Base-by-base conservation (phyloP, 2,797 vertebrate genomes). In the Aythya fuligula region DNA sequence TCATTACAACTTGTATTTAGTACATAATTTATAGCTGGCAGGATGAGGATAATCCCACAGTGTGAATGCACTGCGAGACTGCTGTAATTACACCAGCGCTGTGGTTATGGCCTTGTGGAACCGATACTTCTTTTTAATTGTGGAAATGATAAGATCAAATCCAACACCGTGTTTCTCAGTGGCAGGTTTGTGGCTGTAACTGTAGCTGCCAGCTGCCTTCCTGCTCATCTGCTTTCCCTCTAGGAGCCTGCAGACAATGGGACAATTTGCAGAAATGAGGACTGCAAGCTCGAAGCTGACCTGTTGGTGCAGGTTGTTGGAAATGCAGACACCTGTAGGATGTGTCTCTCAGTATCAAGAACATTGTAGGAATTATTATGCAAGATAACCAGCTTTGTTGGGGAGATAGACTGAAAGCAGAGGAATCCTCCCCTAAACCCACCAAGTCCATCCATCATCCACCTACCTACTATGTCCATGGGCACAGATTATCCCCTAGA, bases 1-100 rank as follows among this genome's bases (percentile, higher is more conserved):
- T 97, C 97, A 97, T 97, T 95, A 96, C 79, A 94, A 94, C 97
- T 73, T 38, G n/a, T 85, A 81, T 96, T 97, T 95, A 95, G 95
- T 94, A 80, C 84, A 94, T 98, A 97, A 97, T 98, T 98, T 98
- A 97, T 97, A 97, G 94, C 96, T 96, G 95, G 91, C 78, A 96
- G 95, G 93, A 95, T 90, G 93, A 95, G 92, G 94, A 97, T 95
- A 97, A 96, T 94, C 86, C 95, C 96, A 64, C 94, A 94, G 81
- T 18, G 72, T 78, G 94, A 95, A 92, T 85, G 91, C 25, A 3
- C 71, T 67, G 81, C 0, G 1, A 91, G 91, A 11, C 89, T 90
- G 89, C 94, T 94, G 92, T 96, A 98, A 97, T 98, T 97, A 97
- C 94, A 94, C 72, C 91, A 94, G 90, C 62, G 94, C 77, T 95